Evolutionary conservation across 2,113 vertebrate species (phyloP).

Genomic region (Empidonax traillii): DNA sequence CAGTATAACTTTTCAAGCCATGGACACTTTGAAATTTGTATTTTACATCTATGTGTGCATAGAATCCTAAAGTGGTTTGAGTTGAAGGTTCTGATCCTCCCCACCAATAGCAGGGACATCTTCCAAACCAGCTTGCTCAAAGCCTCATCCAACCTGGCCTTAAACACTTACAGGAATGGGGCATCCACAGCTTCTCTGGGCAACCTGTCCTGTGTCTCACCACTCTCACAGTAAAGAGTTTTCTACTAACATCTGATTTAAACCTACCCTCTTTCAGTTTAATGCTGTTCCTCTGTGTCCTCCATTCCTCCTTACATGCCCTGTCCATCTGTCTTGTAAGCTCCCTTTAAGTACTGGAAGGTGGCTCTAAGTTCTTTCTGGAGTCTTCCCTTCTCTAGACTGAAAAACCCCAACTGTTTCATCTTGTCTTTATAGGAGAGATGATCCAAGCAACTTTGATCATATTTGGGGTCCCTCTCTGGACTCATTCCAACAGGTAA

Average conservation of each 20-base stretch:
- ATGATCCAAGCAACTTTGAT: not conserved
- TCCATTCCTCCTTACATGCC: not conserved
- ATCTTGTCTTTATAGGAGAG: not conserved
- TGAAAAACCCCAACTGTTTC: not conserved
- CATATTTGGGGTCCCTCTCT: not conserved
- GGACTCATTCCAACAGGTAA: not conserved
- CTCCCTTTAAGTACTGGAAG: not conserved
- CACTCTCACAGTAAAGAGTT: not conserved
- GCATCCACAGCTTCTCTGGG: not conserved
- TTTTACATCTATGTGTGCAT: not conserved
- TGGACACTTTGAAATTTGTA: not conserved
- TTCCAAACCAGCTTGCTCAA: not conserved
- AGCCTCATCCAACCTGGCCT: not conserved
- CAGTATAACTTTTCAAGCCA: not conserved
- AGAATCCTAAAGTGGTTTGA: not conserved
- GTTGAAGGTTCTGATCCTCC: not conserved
- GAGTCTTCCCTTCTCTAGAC: not conserved
- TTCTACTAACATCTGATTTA: not conserved
- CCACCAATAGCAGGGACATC: not conserved
- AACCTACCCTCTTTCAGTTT: not conserved
- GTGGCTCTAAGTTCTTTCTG: not conserved
- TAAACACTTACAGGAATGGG: not conserved
- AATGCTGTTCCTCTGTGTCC: not conserved
- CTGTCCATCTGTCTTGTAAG: too few relatives aligned
- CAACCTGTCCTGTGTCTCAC: not conserved